These are phyloP conservation scores for Ectemnius continuus DNA, from an alignment of 2,888 invertebrate genomes.

Conservation along the genomic window DNA sequence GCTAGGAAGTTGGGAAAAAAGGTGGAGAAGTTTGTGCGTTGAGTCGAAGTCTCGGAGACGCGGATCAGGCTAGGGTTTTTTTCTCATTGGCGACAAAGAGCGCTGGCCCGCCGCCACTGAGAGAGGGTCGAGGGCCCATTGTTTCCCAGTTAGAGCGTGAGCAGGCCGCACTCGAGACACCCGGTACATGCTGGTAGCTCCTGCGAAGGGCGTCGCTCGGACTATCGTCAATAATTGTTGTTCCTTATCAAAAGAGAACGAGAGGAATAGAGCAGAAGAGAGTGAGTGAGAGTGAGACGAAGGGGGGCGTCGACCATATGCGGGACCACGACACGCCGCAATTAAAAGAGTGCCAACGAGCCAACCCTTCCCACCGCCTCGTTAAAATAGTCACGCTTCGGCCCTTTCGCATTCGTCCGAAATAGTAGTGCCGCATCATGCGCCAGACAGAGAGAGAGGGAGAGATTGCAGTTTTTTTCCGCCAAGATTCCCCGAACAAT, in stretches of 20 bases:
- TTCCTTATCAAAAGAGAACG: slow-evolving; percentile 61
- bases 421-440: too few relatives aligned
- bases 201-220: slow-evolving; percentile 56
- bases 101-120: slow-evolving; percentile 6
- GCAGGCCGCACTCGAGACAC: slow-evolving; percentile 48
- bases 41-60: too few relatives aligned
- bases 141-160: slow-evolving; percentile 44
- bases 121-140: slow-evolving; percentile 45
- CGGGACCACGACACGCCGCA: slow-evolving; percentile 44
- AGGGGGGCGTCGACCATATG: slow-evolving; percentile 56
- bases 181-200: slow-evolving; percentile 49
- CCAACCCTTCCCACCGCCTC: too few relatives aligned
- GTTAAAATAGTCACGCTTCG: too few relatives aligned
- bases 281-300: too few relatives aligned
- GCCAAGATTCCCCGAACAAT: too few relatives aligned
- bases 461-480: too few relatives aligned
- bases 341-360: slow-evolving; percentile 39
- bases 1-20: too few relatives aligned
- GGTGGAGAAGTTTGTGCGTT: too few relatives aligned
- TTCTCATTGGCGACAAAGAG: slow-evolving; percentile 47
- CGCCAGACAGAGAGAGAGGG: too few relatives aligned
- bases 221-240: slow-evolving; percentile 64
- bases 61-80: slow-evolving; percentile 2
- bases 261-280: slow-evolving; percentile 5
- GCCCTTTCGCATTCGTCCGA: too few relatives aligned